phyloP scores from a whole-genome alignment of 2,797 vertebrate genomes.

The Sebastes iracundus region DNA sequence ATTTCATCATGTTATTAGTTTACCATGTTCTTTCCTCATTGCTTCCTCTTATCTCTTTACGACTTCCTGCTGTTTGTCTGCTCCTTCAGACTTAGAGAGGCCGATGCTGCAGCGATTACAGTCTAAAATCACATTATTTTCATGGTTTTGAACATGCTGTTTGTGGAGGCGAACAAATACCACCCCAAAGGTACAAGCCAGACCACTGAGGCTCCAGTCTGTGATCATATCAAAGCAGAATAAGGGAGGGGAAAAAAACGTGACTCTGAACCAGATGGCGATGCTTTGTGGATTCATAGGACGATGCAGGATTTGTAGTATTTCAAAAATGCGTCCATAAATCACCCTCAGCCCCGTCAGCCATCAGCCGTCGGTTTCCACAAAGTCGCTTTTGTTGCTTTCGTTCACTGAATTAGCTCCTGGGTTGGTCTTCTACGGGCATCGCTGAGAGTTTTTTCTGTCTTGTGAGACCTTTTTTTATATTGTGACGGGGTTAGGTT shows the following conservation, averaged over 20 bases:
- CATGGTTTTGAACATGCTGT: not conserved
- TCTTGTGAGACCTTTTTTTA: not conserved
- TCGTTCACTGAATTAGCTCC: not conserved
- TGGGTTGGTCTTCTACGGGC: not conserved
- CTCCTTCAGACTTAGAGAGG: not conserved
- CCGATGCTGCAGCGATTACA: conserved; percentile 10
- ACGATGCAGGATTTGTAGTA: conserved; percentile 5
- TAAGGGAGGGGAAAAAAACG: not conserved
- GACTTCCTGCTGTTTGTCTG: conserved; percentile 37
- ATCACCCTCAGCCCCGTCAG: not conserved
- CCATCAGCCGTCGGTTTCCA: not conserved
- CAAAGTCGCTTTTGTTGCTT: conserved; percentile 1
- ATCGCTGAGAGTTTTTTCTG: not conserved
- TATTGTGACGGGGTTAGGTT: not conserved
- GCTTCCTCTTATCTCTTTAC: conserved; percentile 31
- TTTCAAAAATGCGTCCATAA: not conserved
- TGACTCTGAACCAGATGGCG: conserved; percentile 8
- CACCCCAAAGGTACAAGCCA: not conserved
- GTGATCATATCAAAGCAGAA: conserved; percentile 11
- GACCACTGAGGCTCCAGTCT: not conserved
- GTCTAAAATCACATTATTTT: conserved; percentile 16
- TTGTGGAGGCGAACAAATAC: conserved; percentile 10
- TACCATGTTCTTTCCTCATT: conserved; percentile 3
- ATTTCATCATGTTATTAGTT: conserved; percentile 38
- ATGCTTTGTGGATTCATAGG: conserved; percentile 6